Conservation (phyloP, 2,888 invertebrate genomes). For the Blastobasis lacticolella region DNA sequence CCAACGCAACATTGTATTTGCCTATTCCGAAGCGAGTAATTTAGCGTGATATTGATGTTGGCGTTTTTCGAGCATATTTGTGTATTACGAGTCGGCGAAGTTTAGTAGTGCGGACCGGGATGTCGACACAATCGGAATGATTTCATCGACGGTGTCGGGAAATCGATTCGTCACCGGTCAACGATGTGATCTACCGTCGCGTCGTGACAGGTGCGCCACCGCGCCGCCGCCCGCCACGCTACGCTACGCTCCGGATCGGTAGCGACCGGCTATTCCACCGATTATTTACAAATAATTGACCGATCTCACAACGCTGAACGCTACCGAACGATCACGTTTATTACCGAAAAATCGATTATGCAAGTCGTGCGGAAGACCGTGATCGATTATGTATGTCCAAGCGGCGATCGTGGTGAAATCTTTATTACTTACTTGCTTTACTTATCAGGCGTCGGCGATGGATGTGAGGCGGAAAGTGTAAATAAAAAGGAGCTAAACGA, state of each 20-base stretch:
- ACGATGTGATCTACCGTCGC: constrained; percentile 58
- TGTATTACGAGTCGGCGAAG: too few relatives aligned
- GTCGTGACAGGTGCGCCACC: constrained; percentile 54
- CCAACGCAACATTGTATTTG: too few relatives aligned
- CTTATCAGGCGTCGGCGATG: background rate
- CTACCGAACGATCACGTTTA: constrained; percentile 47
- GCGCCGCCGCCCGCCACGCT: constrained; percentile 7
- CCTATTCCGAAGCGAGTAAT: too few relatives aligned
- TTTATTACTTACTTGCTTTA: constrained; percentile 5
- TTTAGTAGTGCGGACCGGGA: constrained; percentile 22
- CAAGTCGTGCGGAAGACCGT: constrained; percentile 58
- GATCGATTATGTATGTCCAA: constrained; percentile 26
- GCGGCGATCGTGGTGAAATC: constrained; percentile 16
- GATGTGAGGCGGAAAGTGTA: constrained; percentile 11
- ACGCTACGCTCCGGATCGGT: constrained; percentile 44
- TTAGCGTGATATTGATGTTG: too few relatives aligned
- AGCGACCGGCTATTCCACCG: constrained; percentile 46
- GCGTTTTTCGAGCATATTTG: too few relatives aligned
- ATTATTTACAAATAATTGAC: constrained; percentile 57
- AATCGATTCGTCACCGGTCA: constrained; percentile 63
- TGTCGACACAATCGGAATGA: constrained; percentile 52
- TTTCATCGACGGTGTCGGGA: constrained; percentile 55
- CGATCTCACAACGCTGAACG: constrained; percentile 32
- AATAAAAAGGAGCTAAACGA: constrained; percentile 22
- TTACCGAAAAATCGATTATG: constrained; percentile 49